Conservation (phyloP, 2,113 vertebrate species). For the Sander vitreus region DNA sequence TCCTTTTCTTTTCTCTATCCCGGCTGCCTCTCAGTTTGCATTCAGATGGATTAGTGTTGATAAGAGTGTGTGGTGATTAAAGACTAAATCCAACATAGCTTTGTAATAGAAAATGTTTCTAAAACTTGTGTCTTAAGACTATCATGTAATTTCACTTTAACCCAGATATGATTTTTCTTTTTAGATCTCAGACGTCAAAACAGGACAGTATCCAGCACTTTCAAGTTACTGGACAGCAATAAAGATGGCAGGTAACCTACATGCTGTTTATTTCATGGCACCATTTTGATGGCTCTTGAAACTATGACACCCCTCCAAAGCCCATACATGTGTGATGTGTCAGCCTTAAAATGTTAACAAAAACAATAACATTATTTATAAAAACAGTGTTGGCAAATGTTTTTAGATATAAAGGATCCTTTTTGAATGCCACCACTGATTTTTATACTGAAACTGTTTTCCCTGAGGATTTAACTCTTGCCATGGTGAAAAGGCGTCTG, state of each 20-base stretch:
- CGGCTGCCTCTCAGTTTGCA: slow-evolving; percentile 33
- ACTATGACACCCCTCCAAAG: background rate
- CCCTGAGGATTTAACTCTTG: slow-evolving; percentile 25
- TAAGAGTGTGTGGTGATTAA: slow-evolving; percentile 29
- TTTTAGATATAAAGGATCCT: slow-evolving; percentile 15
- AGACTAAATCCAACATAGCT: background rate
- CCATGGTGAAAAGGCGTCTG: slow-evolving; percentile 44
- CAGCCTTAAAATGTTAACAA: background rate
- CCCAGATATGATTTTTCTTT: slow-evolving; percentile 8
- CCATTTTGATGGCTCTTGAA: background rate
- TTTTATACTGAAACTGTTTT: slow-evolving; percentile 23
- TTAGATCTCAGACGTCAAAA: slow-evolving; percentile 60
- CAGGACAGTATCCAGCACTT: slow-evolving; percentile 50
- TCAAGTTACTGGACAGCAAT: slow-evolving; percentile 75
- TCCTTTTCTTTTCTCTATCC: slow-evolving; percentile 24
- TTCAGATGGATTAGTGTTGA: slow-evolving; percentile 36
- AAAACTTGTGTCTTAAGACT: slow-evolving; percentile 24
- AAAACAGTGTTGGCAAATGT: background rate
- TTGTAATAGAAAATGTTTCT: background rate
- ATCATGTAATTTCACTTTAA: slow-evolving; percentile 24
- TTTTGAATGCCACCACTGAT: slow-evolving; percentile 14
- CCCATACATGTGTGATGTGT: background rate
- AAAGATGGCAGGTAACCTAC: slow-evolving; percentile 76
- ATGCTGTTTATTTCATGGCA: background rate
- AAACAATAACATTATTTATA: background rate